Evolutionary conservation across 1,140 invertebrate genomes (phyloP).

Genomic region (Littorina saxatilis): DNA sequence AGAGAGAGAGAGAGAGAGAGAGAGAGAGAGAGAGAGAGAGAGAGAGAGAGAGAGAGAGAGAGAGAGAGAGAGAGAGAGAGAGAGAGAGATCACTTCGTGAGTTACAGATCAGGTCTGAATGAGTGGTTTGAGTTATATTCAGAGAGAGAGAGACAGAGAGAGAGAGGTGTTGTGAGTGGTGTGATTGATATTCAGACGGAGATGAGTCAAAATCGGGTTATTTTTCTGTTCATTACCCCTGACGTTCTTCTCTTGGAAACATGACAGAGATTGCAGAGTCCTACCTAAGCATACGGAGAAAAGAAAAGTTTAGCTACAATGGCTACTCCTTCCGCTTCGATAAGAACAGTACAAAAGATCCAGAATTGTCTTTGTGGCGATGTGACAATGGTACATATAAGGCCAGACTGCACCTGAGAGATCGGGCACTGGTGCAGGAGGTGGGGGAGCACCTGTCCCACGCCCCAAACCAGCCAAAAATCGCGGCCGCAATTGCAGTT

Average conservation of each 20-base stretch:
- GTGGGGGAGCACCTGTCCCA: background rate
- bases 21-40: no score
- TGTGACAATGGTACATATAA: no score
- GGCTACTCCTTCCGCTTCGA: background rate
- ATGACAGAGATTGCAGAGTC: background rate
- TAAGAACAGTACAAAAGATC: slow-evolving; percentile 1
- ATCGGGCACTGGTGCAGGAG: background rate
- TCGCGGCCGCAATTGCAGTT: background rate
- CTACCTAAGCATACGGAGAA: no score
- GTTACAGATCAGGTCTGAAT: no score
- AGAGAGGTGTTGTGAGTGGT: background rate
- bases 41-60: no score
- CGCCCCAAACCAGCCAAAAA: background rate
- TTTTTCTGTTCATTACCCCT: background rate
- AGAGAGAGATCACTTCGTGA: no score
- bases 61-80: no score
- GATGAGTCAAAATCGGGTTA: background rate
- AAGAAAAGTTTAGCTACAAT: no score
- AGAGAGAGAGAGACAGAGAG: background rate
- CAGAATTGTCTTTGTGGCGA: no score
- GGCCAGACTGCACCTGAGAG: background rate
- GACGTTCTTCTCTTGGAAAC: background rate
- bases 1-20: no score
- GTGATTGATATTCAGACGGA: slow-evolving; percentile 2
- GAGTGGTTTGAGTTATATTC: no score